A percentile compares a stretch with the other conserved stretches of the same genome.
Evolutionary conservation across 2,113 vertebrate genomes (phyloP).

Genomic region (Rhea americana): DNA sequence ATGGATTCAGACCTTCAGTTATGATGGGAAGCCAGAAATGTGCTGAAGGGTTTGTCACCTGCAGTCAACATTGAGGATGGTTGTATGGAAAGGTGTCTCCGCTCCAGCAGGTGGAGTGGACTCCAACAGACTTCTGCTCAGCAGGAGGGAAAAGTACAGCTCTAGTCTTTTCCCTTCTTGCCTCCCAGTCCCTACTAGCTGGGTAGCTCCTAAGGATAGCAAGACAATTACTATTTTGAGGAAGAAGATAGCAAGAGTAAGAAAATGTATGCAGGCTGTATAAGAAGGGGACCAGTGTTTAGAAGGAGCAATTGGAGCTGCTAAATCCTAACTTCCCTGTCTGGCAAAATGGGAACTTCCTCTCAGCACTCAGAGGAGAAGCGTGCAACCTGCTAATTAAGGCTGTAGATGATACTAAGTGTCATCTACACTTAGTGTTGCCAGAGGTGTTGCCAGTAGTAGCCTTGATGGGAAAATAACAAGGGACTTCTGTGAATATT

Average conservation of each 20-base stretch:
- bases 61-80: background rate
- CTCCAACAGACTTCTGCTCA: background rate
- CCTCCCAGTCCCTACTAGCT: background rate
- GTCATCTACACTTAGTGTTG: too few species aligned
- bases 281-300: background rate
- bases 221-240: background rate
- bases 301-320: background rate
- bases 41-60: constrained; percentile 10
- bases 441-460: background rate
- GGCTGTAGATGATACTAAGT: background rate
- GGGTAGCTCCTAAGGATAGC: background rate
- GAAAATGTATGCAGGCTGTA: background rate
- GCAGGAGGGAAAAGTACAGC: background rate
- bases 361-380: background rate
- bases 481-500: background rate
- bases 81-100: constrained; percentile 8
- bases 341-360: background rate
- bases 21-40: constrained; percentile 9
- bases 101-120: background rate
- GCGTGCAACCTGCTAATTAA: background rate
- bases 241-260: background rate
- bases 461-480: background rate
- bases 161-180: background rate
- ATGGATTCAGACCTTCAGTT: background rate
- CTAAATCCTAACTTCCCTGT: background rate